A percentile compares a stretch with the other conserved stretches of the same genome.
Evolutionary conservation across 2,797 vertebrate species (phyloP).

Genomic region (Lindbergichthys nudifrons): DNA sequence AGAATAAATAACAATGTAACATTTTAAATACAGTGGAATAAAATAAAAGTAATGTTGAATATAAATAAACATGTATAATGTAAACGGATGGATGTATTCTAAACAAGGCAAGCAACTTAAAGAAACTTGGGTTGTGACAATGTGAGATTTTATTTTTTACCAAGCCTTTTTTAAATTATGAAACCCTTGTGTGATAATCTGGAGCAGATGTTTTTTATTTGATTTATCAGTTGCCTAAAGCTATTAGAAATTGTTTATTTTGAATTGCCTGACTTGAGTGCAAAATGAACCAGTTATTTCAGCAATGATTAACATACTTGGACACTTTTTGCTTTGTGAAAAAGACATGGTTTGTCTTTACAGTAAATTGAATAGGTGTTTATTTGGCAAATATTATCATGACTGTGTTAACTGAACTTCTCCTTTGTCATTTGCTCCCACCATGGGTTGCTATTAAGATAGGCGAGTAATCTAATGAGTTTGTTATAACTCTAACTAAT

Average conservation of each 20-base stretch:
- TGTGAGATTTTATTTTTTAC: too few species aligned
- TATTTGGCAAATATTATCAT: not conserved
- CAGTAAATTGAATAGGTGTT: not conserved
- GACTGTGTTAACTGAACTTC: not conserved
- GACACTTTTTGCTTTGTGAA: not conserved
- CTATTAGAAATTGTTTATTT: not conserved
- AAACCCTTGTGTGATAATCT: too few species aligned
- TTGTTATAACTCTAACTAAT: not conserved
- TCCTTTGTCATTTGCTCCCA: accelerated
- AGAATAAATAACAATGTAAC: too few species aligned
- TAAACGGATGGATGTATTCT: too few species aligned
- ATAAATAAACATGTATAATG: too few species aligned
- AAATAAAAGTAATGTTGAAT: too few species aligned
- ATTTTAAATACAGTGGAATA: too few species aligned
- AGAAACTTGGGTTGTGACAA: too few species aligned
- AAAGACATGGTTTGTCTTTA: not conserved
- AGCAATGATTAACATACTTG: not conserved
- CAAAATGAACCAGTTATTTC: not conserved
- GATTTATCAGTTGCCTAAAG: too few species aligned
- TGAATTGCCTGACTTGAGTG: not conserved
- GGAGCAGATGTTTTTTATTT: too few species aligned
- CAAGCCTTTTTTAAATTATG: too few species aligned
- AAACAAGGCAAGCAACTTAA: too few species aligned
- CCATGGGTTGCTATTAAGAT: not conserved
- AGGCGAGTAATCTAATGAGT: not conserved